Evolutionary conservation across 2,888 invertebrate species (phyloP).

Genomic region (Phengaris alcon): DNA sequence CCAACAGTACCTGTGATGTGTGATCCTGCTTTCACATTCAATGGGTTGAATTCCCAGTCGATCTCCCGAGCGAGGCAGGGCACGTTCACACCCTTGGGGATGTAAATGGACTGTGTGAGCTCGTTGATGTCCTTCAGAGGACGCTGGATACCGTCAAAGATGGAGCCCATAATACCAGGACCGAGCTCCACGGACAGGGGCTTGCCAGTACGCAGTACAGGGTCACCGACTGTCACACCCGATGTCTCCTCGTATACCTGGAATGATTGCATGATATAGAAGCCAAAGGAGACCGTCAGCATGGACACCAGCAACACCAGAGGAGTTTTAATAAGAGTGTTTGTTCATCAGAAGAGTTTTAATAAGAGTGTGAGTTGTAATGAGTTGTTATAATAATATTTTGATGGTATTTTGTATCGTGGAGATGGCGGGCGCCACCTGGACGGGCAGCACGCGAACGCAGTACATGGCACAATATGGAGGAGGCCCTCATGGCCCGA

Average conservation of each 20-base stretch:
- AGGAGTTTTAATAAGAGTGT: no score
- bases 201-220: conserved; percentile 98
- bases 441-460: no score
- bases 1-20: conserved; percentile 88
- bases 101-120: conserved; percentile 97
- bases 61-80: conserved; percentile 90
- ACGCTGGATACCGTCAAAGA: conserved; percentile 99
- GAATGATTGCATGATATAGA: neutral
- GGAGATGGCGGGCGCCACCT: no score
- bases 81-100: conserved; percentile 98
- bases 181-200: conserved; percentile 99
- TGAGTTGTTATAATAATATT: no score
- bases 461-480: no score
- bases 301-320: no score
- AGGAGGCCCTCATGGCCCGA: no score
- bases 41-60: conserved; percentile 95
- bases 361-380: no score
- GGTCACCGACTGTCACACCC: conserved; percentile 99
- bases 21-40: conserved; percentile 91
- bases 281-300: no score
- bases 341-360: no score
- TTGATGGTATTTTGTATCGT: no score
- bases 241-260: conserved; percentile 96
- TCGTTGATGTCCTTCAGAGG: conserved; percentile 98
- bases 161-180: conserved; percentile 99